Evolutionary conservation across 2,888 invertebrate genomes (phyloP).

Genomic region (Sphaerophoria taeniata): DNA sequence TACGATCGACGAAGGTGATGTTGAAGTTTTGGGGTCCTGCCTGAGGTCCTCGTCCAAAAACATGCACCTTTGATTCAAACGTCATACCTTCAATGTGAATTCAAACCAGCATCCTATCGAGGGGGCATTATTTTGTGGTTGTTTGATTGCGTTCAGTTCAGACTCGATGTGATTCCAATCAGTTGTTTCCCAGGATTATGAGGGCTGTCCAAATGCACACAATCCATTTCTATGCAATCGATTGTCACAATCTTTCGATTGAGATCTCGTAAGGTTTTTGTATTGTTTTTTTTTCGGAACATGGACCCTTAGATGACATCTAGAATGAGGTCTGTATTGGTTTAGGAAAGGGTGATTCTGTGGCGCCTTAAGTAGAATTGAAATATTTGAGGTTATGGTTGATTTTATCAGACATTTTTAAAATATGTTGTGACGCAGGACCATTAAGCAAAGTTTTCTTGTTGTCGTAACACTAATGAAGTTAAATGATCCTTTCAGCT

Average conservation of each 20-base stretch:
- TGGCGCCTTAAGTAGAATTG: conserved; percentile 15
- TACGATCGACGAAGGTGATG: conserved; percentile 49
- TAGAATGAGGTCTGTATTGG: conserved; percentile 35
- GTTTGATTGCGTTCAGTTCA: conserved; percentile 27
- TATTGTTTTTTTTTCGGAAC: conserved; percentile 21
- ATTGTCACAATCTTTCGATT: conserved; percentile 56
- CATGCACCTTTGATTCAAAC: conserved; percentile 58
- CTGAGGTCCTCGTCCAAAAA: not conserved
- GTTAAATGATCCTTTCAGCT: not conserved
- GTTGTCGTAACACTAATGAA: not conserved
- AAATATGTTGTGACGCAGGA: not conserved
- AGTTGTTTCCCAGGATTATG: conserved; percentile 55
- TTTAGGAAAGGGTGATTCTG: conserved; percentile 13
- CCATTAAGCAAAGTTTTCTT: not conserved
- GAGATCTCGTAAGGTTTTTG: conserved; percentile 37
- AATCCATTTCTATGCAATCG: conserved; percentile 36
- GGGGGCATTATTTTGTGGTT: conserved; percentile 29
- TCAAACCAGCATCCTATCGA: conserved; percentile 62
- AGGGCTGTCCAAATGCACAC: conserved; percentile 65
- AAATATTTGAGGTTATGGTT: not conserved
- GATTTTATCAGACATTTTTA: conserved; percentile 11
- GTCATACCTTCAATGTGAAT: not conserved
- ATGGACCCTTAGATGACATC: not conserved
- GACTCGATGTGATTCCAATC: conserved; percentile 58
- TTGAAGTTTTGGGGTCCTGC: conserved; percentile 28